Percentiles rank a stretch among this genome's conserved stretches.
Evolutionary conservation across 2,113 vertebrate genomes (phyloP).

Genomic region (Sitta europaea): DNA sequence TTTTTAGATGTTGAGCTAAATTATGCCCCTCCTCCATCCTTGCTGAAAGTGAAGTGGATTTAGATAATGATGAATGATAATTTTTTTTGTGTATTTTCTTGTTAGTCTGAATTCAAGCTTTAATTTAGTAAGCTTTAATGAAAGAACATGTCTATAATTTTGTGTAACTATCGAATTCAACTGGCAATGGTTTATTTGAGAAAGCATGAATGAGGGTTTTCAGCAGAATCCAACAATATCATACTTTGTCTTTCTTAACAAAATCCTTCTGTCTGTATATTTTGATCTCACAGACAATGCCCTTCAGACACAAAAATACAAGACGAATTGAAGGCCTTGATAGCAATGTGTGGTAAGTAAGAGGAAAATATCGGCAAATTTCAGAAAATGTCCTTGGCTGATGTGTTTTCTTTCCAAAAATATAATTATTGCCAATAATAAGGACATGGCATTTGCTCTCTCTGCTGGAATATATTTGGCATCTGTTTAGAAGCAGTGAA

Average conservation of each 20-base stretch:
- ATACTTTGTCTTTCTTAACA: slow-evolving; percentile 28
- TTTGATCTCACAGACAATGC: slow-evolving; percentile 75
- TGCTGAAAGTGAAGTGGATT: neutral
- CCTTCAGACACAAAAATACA: slow-evolving; percentile 81
- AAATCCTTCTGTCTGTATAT: slow-evolving; percentile 13
- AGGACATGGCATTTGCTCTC: neutral
- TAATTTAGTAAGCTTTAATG: neutral
- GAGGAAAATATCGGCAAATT: neutral
- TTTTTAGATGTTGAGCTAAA: neutral
- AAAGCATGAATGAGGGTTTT: neutral
- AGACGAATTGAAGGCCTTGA: slow-evolving; percentile 92
- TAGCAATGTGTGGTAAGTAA: slow-evolving; percentile 89
- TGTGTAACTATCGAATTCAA: neutral
- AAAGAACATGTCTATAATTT: neutral
- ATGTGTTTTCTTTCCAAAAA: neutral
- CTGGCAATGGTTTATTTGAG: neutral
- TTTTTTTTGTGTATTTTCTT: neutral
- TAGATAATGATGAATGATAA: neutral
- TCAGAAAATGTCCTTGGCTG: neutral
- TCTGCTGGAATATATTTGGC: neutral
- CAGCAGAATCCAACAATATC: neutral
- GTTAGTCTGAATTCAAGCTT: neutral
- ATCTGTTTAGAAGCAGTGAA: neutral
- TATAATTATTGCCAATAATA: neutral
- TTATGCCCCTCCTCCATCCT: neutral